Conservation (phyloP, 2,797 vertebrate species). For the Acanthiza pusilla region DNA sequence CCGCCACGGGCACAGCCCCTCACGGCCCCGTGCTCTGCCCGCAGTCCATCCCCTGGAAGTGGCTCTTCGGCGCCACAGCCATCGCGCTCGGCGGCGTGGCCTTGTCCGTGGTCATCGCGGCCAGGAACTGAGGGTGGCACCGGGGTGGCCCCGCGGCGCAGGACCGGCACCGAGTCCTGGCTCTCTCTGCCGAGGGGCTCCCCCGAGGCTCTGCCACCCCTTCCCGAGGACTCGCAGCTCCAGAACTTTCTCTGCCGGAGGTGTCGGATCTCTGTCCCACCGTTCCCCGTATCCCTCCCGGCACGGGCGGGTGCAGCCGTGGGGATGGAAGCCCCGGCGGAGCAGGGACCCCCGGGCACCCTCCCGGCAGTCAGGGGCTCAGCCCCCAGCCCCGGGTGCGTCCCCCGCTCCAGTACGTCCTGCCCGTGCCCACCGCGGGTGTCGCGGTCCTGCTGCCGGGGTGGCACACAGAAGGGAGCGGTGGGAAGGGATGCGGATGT, state of each 20-base stretch:
- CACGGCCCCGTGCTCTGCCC: neutral
- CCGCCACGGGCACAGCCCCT: rapidly evolving
- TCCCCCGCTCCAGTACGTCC: rapidly evolving
- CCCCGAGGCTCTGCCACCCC: neutral
- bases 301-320: rapidly evolving
- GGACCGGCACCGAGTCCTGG: neutral
- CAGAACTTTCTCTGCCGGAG: neutral
- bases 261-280: neutral
- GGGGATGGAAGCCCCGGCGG: neutral
- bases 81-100: slow-evolving; percentile 94
- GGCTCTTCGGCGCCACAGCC: slow-evolving; percentile 94
- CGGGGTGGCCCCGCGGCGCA: neutral
- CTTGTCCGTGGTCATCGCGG: slow-evolving; percentile 94
- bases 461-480: neutral
- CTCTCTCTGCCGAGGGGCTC: neutral
- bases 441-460: rapidly evolving
- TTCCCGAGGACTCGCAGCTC: neutral
- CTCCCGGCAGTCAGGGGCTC: rapidly evolving
- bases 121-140: slow-evolving; percentile 82
- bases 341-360: neutral
- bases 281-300: rapidly evolving
- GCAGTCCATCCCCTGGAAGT: slow-evolving; percentile 95
- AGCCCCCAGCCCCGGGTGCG: rapidly evolving
- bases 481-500: neutral
- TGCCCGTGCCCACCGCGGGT: rapidly evolving